A percentile compares a stretch with the other conserved stretches of the same genome.
These are phyloP conservation scores for Phymorhynchus buccinoides DNA, from an alignment of 1,140 invertebrate genomes.

Conservation along the genomic window DNA sequence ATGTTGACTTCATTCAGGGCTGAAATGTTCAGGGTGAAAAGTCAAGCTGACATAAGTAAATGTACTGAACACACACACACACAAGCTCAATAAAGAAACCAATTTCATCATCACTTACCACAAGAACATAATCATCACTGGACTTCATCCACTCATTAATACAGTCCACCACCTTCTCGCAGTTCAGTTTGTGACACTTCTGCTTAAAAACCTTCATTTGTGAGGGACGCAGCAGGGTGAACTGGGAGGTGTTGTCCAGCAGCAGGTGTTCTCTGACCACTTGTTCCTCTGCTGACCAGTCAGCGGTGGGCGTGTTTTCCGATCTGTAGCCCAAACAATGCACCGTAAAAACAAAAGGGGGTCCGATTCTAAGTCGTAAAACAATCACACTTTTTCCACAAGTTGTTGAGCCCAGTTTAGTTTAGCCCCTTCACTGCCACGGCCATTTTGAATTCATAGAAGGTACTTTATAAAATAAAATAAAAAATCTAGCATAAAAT, in stretches of 20 bases:
- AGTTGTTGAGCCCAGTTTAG: too few relatives aligned
- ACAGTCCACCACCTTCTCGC: conserved; percentile 56
- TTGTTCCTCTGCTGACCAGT: conserved; percentile 45
- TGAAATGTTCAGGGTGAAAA: too few relatives aligned
- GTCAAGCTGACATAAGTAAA: too few relatives aligned
- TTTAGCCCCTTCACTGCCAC: too few relatives aligned
- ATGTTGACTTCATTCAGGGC: too few relatives aligned
- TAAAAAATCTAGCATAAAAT: too few relatives aligned
- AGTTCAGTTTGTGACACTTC: conserved; percentile 50
- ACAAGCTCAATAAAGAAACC: neutral
- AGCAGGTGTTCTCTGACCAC: conserved; percentile 43
- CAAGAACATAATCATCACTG: conserved; percentile 28
- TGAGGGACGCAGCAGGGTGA: conserved; percentile 28
- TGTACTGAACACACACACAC: neutral
- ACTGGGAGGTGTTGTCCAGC: conserved; percentile 9
- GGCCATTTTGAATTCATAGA: too few relatives aligned
- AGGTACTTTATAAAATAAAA: too few relatives aligned
- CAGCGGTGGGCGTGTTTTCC: conserved; percentile 25
- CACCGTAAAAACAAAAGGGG: too few relatives aligned
- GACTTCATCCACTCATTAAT: conserved; percentile 42
- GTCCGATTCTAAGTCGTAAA: too few relatives aligned
- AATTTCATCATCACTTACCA: conserved; percentile 9
- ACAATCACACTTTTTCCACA: too few relatives aligned
- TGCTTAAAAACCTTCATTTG: conserved; percentile 47
- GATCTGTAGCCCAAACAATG: conserved; percentile 14